Evolutionary conservation across 2,113 vertebrate species (phyloP).

Genomic region (Actenoides lindsayi): DNA sequence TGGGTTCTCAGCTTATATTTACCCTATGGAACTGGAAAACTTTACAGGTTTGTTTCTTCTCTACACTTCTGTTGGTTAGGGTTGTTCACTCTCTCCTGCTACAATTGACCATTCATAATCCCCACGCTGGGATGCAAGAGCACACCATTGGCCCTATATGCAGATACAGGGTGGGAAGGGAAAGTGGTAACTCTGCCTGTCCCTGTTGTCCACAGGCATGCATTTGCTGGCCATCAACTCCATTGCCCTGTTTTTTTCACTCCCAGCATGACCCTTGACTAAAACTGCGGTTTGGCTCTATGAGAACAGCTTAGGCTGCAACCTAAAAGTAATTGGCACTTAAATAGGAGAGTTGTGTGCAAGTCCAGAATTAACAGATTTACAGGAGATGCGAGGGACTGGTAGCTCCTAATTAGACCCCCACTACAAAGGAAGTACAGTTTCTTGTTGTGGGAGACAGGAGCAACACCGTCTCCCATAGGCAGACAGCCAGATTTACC

Average conservation of each 20-base stretch:
- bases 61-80: neutral
- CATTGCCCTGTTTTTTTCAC: neutral
- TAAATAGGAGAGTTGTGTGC: rapidly evolving
- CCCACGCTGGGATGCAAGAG: rapidly evolving
- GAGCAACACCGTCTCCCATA: rapidly evolving
- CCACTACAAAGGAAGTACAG: neutral
- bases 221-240: neutral
- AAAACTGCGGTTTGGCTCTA: neutral
- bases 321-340: neutral
- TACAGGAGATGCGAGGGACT: neutral
- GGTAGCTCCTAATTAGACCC: neutral
- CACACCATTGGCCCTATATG: rapidly evolving
- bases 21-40: neutral
- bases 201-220: rapidly evolving
- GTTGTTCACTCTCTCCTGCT: rapidly evolving
- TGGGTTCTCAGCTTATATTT: neutral
- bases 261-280: neutral
- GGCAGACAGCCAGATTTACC: neutral
- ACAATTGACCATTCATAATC: rapidly evolving
- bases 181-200: neutral
- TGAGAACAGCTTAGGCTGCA: neutral
- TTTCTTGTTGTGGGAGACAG: neutral
- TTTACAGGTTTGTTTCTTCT: neutral
- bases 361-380: neutral
- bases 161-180: neutral